Percentiles rank a stretch among this genome's conserved stretches.
These are phyloP conservation scores for Ophiothrix spiculata DNA, from an alignment of 35 echinoderm and acorn worm genomes.

Conservation along the genomic window DNA sequence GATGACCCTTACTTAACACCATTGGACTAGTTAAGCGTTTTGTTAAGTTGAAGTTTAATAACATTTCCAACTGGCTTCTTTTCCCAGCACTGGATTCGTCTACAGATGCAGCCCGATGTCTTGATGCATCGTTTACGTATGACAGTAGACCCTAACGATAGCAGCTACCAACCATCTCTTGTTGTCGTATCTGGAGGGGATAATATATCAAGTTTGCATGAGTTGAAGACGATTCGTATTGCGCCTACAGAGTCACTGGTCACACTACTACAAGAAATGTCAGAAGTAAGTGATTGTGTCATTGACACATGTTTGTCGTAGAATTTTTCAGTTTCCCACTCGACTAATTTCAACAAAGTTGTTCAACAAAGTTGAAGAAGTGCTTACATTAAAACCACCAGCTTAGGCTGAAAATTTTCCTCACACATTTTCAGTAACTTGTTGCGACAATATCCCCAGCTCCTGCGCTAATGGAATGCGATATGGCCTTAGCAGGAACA, in stretches of 20 bases:
- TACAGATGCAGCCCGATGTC: conserved; percentile 85
- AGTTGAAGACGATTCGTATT: conserved; percentile 80
- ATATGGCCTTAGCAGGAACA: too few species aligned
- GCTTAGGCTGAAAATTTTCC: too few species aligned
- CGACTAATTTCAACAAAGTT: too few species aligned
- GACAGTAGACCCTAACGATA: conserved; percentile 91
- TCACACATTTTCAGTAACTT: too few species aligned
- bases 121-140: conserved; percentile 82
- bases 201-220: conserved; percentile 38
- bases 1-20: background rate
- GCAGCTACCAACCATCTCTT: conserved; percentile 93
- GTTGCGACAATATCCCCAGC: too few species aligned
- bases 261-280: conserved; percentile 77
- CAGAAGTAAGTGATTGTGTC: too few species aligned
- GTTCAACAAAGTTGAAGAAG: too few species aligned
- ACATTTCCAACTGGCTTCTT: background rate
- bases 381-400: too few species aligned
- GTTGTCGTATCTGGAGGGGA: conserved; percentile 83
- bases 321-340: too few species aligned
- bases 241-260: conserved; percentile 82
- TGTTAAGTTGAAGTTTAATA: background rate
- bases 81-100: conserved; percentile 85
- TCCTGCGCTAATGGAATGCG: too few species aligned
- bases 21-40: background rate
- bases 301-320: too few species aligned